A percentile compares a stretch with the other conserved stretches of the same genome.
Conservation (phyloP, 2,797 vertebrate species). For the Sorex maritimensis region DNA sequence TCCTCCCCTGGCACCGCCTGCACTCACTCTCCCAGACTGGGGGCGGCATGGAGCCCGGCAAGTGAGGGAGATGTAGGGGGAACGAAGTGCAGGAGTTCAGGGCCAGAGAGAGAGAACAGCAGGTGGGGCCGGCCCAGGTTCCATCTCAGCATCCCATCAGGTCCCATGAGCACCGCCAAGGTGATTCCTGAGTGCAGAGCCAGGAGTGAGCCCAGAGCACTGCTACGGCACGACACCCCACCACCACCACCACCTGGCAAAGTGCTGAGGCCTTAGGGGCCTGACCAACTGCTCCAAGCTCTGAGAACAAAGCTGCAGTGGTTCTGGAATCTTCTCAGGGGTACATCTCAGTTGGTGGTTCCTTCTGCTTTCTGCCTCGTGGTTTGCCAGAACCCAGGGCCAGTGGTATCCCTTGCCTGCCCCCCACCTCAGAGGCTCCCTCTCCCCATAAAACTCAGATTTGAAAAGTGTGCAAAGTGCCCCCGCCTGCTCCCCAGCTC, state of each 20-base stretch:
- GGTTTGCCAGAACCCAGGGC: neutral
- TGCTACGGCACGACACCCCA: no score
- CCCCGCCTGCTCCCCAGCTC: neutral
- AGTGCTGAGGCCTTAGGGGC: neutral
- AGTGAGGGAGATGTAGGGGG: neutral
- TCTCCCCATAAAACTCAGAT: neutral
- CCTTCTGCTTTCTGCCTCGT: neutral
- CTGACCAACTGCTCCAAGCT: constrained; percentile 3
- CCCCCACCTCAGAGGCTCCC: neutral
- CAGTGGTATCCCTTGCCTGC: neutral
- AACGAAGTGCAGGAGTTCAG: neutral
- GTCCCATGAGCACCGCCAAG: no score
- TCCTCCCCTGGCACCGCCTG: neutral
- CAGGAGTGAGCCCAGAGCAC: no score
- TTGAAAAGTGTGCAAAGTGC: neutral
- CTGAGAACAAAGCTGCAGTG: neutral
- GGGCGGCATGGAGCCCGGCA: neutral
- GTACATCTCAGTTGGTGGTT: neutral
- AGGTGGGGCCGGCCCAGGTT: no score
- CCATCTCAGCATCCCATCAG: no score
- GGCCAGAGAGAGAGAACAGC: no score
- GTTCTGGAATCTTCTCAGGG: constrained; percentile 55
- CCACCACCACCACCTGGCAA: no score
- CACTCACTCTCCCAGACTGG: neutral
- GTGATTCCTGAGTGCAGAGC: no score